A percentile compares a stretch with the other conserved stretches of the same genome.
These are phyloP conservation scores for Centropyge bicolor DNA, from an alignment of 2,797 vertebrate species.

Conservation along the genomic window DNA sequence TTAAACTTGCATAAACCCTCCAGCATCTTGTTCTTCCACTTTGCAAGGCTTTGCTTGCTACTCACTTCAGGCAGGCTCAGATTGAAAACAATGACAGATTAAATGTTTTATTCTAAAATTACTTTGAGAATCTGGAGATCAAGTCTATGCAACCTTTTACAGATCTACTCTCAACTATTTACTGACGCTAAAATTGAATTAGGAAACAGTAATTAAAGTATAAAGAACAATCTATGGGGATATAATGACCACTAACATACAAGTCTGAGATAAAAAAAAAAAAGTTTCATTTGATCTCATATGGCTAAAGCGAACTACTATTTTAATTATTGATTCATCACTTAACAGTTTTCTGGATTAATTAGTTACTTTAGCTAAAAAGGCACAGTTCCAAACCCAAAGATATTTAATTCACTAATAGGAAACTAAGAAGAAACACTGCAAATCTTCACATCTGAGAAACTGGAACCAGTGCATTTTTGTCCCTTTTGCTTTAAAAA, in stretches of 20 bases:
- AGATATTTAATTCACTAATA: background rate
- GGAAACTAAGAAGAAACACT: background rate
- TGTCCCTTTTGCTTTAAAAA: background rate
- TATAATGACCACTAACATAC: background rate
- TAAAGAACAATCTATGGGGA: background rate
- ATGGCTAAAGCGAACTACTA: too few species aligned
- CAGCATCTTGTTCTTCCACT: constrained; percentile 32
- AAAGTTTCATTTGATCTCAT: background rate
- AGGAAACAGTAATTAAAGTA: background rate
- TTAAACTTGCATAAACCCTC: constrained; percentile 60
- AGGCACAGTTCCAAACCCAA: background rate
- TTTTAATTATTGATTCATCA: background rate
- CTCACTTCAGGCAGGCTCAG: constrained; percentile 4
- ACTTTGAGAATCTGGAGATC: background rate
- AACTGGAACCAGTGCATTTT: background rate
- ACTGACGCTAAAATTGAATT: background rate
- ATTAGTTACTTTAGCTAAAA: background rate
- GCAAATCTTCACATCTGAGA: background rate
- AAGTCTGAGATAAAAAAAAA: background rate
- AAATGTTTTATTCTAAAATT: background rate
- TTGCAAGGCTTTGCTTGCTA: constrained; percentile 6
- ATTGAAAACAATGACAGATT: background rate
- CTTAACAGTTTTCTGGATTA: background rate
- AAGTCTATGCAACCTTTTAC: background rate
- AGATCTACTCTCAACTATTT: background rate